Percentiles rank a stretch among this genome's conserved stretches.
Evolutionary conservation across 2,797 vertebrate species (phyloP).

Genomic region (Propithecus deckenii): DNA sequence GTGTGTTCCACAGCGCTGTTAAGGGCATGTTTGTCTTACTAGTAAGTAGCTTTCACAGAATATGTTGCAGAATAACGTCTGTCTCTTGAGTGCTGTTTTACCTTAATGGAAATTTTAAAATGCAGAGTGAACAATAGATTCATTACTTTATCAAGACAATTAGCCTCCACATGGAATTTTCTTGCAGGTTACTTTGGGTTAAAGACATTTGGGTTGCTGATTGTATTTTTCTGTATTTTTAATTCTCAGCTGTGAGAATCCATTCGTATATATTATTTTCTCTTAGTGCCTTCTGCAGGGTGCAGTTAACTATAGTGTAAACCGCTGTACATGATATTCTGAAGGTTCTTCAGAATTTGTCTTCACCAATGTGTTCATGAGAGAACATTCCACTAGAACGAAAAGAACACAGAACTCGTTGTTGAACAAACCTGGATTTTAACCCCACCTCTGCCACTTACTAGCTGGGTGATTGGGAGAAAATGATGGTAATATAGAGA

Average conservation of each 20-base stretch:
- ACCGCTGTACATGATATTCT: neutral
- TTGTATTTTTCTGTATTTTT: constrained; percentile 52
- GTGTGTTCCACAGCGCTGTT: neutral
- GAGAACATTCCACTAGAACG: neutral
- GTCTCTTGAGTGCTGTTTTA: constrained; percentile 63
- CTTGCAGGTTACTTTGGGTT: constrained; percentile 39
- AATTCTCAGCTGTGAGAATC: constrained; percentile 30
- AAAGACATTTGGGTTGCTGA: constrained; percentile 32
- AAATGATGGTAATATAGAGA: neutral
- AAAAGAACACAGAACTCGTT: neutral
- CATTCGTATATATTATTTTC: constrained; percentile 30
- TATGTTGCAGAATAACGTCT: constrained; percentile 1
- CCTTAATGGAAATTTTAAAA: constrained; percentile 66
- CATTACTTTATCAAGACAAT: constrained; percentile 59
- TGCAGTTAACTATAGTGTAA: constrained; percentile 12
- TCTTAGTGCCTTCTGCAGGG: neutral
- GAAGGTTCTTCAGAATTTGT: neutral
- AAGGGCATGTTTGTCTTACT: constrained; percentile 51
- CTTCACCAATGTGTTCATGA: neutral
- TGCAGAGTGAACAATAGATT: constrained; percentile 56
- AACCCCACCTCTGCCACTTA: neutral
- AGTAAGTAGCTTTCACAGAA: constrained; percentile 55
- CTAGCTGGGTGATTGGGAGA: neutral
- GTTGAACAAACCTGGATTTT: neutral
- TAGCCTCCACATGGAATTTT: constrained; percentile 48